Conservation (phyloP, 2,113 vertebrate species). For the Falco punctatus region DNA sequence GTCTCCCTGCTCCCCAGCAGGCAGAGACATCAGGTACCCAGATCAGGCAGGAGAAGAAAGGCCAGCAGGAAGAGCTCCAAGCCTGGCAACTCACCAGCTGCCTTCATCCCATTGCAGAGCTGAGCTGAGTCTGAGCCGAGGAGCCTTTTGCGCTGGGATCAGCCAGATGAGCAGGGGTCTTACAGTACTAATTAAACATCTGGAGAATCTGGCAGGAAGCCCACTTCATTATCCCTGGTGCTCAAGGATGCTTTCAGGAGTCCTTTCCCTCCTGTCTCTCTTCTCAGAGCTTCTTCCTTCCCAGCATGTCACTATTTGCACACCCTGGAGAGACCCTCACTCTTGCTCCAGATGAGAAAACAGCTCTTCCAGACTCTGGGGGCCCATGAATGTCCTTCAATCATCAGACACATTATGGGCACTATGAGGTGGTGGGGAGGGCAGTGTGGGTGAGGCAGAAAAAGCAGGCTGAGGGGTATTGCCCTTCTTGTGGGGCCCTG, state of each 20-base stretch:
- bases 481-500: not conserved
- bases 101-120: not conserved
- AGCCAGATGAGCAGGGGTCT: not conserved
- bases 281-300: not conserved
- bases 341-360: not conserved
- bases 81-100: not conserved
- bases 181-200: constrained; percentile 60
- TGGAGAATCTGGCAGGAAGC: constrained; percentile 30
- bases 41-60: not conserved
- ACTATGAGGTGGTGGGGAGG: not conserved
- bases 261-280: not conserved
- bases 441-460: not conserved
- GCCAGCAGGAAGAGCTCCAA: not conserved
- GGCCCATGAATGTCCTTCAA: not conserved
- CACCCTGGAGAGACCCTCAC: not conserved
- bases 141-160: not conserved
- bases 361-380: not conserved
- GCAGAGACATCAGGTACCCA: not conserved
- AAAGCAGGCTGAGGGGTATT: not conserved
- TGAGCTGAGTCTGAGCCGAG: not conserved
- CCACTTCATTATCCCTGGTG: constrained; percentile 17
- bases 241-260: not conserved
- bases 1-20: not conserved
- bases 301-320: not conserved
- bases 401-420: not conserved